These are phyloP conservation scores for Heliothis peltigera DNA, from an alignment of 2,888 invertebrate genomes.

Conservation along the genomic window DNA sequence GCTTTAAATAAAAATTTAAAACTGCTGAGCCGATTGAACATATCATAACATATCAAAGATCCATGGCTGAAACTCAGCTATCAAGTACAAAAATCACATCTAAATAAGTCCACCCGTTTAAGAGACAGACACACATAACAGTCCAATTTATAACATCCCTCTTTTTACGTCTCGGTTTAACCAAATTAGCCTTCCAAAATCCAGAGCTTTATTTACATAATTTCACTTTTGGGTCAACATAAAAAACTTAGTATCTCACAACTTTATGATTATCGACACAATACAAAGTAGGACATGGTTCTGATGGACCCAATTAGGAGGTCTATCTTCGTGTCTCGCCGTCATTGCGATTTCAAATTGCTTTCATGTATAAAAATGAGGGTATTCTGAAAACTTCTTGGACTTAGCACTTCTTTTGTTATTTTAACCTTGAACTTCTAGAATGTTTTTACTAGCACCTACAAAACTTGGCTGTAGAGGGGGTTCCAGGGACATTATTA, in stretches of 20 bases:
- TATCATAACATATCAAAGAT: no score
- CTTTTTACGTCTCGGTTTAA: no score
- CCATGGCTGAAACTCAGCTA: no score
- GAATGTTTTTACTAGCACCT: slow-evolving; percentile 2
- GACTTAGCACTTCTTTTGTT: not conserved
- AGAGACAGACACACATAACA: no score
- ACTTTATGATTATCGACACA: slow-evolving; percentile 35
- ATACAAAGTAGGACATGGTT: slow-evolving; percentile 31
- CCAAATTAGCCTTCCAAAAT: not conserved
- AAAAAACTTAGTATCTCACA: slow-evolving; percentile 18
- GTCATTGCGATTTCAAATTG: slow-evolving; percentile 39
- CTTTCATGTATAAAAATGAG: slow-evolving; percentile 50
- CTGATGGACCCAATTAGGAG: slow-evolving; percentile 45
- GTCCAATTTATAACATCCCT: no score
- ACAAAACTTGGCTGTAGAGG: not conserved
- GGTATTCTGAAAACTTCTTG: slow-evolving; percentile 27
- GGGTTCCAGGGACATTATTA: not conserved
- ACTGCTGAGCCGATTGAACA: no score
- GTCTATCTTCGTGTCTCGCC: slow-evolving; percentile 41
- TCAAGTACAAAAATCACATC: no score
- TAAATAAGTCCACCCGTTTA: no score
- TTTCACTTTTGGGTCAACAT: slow-evolving; percentile 12
- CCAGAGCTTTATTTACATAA: slow-evolving; percentile 4
- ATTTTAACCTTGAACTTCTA: slow-evolving; percentile 11
- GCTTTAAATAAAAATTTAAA: no score